Conservation (phyloP, 2,797 vertebrate genomes). For the Notolepis coatsorum region DNA sequence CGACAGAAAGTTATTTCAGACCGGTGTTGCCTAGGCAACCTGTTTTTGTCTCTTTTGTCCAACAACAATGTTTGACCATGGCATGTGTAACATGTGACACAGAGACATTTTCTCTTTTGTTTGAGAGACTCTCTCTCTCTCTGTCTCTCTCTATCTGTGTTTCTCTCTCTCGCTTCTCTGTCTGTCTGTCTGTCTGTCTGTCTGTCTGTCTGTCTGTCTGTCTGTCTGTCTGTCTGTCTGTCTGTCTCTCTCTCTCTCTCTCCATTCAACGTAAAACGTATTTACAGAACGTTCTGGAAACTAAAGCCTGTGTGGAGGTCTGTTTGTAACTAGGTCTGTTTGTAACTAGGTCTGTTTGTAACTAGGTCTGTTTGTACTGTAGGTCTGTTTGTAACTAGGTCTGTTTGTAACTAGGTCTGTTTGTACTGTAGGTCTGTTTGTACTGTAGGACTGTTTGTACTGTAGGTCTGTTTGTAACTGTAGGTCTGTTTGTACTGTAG, state of each 20-base stretch:
- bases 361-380: too few relatives aligned
- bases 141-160: conserved; percentile 45
- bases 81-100: conserved; percentile 53
- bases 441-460: too few relatives aligned
- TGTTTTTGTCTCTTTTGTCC: conserved; percentile 73
- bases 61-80: conserved; percentile 48
- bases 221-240: neutral
- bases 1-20: conserved; percentile 46
- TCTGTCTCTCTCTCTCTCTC: neutral
- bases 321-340: conserved; percentile 9
- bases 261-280: neutral
- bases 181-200: conserved; percentile 7
- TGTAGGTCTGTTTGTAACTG: too few relatives aligned
- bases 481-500: too few relatives aligned
- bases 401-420: too few relatives aligned
- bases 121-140: conserved; percentile 53
- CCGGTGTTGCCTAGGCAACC: conserved; percentile 62
- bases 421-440: too few relatives aligned
- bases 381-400: too few relatives aligned
- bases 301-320: conserved; percentile 2
- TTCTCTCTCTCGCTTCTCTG: neutral
- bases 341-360: neutral
- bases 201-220: neutral
- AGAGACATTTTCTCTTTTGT: conserved; percentile 49
- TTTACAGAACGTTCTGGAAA: conserved; percentile 49